Evolutionary conservation across 2,797 vertebrate genomes (phyloP).

Genomic region (Phoebastria nigripes): DNA sequence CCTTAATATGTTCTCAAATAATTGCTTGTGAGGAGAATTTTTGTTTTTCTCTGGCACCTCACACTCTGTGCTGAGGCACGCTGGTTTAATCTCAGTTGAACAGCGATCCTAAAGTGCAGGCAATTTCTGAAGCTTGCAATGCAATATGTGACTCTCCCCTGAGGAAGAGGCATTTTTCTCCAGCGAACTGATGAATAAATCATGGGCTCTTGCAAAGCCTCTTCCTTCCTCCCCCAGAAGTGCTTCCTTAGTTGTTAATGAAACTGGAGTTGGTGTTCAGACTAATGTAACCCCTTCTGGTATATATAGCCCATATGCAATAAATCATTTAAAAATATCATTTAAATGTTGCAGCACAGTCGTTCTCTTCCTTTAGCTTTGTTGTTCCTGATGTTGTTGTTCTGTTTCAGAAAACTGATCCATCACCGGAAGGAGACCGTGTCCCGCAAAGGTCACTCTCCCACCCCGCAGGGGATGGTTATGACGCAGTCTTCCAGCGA

Average conservation of each 20-base stretch:
- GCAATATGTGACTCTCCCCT: constrained; percentile 22
- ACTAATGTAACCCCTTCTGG: not conserved
- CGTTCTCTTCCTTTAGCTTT: not conserved
- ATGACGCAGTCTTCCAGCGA: constrained; percentile 88
- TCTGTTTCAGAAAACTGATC: constrained; percentile 87
- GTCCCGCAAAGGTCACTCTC: constrained; percentile 83
- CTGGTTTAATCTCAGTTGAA: constrained; percentile 16
- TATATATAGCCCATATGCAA: not conserved
- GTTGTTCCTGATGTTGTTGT: not conserved
- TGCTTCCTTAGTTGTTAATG: constrained; percentile 56
- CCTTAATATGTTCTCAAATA: constrained; percentile 14
- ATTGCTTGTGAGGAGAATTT: constrained; percentile 8
- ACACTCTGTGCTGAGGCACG: not conserved
- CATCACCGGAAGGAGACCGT: constrained; percentile 96
- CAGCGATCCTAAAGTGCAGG: constrained; percentile 8
- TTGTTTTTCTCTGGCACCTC: constrained; percentile 1
- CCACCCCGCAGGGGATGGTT: constrained; percentile 74
- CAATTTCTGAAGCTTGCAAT: constrained; percentile 28
- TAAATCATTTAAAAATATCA: not conserved
- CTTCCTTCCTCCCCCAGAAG: constrained; percentile 55
- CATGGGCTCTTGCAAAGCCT: constrained; percentile 27
- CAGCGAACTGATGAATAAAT: constrained; percentile 53
- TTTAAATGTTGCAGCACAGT: not conserved
- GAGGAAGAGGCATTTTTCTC: constrained; percentile 52
- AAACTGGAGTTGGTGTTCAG: constrained; percentile 25